These are phyloP conservation scores for Vollenhovia emeryi DNA, from an alignment of 1,140 invertebrate genomes.

Conservation along the genomic window DNA sequence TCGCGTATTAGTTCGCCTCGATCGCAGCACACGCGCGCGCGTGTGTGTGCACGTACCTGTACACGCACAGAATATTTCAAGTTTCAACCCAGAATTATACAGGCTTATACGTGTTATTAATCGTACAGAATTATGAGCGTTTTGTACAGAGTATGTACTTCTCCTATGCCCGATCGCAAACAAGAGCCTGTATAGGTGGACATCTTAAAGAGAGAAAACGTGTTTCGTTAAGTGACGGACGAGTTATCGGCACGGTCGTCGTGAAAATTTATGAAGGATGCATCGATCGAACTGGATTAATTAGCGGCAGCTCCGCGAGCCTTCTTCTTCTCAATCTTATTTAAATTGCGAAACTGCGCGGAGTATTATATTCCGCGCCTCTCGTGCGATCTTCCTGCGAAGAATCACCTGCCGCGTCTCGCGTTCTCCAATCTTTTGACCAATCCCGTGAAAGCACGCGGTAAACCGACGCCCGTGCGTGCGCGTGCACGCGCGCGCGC, in stretches of 20 bases:
- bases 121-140: not conserved
- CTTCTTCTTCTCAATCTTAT: not conserved
- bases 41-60: too few relatives aligned
- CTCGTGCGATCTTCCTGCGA: not conserved
- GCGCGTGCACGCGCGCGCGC: conserved; percentile 5
- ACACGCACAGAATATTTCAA: not conserved
- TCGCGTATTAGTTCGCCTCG: conserved; percentile 17
- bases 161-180: not conserved
- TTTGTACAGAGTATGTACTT: not conserved
- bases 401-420: conserved; percentile 30
- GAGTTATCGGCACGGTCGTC: not conserved
- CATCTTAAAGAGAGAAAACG: not conserved
- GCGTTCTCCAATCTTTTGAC: conserved; percentile 35
- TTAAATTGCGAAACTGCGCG: not conserved
- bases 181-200: not conserved
- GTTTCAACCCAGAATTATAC: too few relatives aligned
- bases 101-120: too few relatives aligned
- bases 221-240: not conserved
- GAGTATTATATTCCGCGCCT: not conserved
- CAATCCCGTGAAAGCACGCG: conserved; percentile 5
- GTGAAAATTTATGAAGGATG: not conserved
- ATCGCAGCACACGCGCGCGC: not conserved
- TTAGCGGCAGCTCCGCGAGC: not conserved
- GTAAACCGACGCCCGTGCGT: not conserved
- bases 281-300: not conserved